phyloP scores from a whole-genome alignment of 2,888 invertebrate species.

The Prosapia bicincta region DNA sequence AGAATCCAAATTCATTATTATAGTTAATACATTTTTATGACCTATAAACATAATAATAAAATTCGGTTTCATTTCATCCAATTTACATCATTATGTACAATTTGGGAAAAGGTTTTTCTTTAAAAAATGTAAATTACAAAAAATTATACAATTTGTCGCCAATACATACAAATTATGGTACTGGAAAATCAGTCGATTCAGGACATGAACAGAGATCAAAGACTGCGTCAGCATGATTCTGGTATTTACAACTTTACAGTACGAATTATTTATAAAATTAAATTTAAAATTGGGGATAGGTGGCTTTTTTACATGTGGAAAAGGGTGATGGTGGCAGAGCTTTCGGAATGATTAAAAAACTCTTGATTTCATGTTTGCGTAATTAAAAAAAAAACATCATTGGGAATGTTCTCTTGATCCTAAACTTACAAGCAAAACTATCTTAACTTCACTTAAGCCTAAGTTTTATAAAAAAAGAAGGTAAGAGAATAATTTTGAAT shows the following conservation, averaged over 20 bases:
- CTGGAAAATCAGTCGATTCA: not conserved
- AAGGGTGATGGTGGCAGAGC: not conserved
- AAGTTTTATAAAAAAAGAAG: not conserved
- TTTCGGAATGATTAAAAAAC: conserved; percentile 1
- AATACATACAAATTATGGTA: conserved; percentile 4
- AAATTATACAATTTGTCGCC: conserved; percentile 19
- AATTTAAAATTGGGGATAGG: not conserved
- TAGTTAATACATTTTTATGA: not conserved
- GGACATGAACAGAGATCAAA: not conserved
- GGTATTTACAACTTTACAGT: not conserved
- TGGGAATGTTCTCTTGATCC: not conserved
- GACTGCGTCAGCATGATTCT: not conserved
- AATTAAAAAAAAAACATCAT: not conserved
- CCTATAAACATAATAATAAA: conserved; percentile 2
- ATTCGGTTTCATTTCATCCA: conserved; percentile 10
- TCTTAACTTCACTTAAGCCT: not conserved
- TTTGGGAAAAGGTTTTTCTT: conserved; percentile 23
- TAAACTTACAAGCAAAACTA: not conserved
- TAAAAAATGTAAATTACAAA: conserved; percentile 22
- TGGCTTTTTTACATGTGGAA: not conserved
- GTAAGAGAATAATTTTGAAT: not conserved
- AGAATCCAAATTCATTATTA: conserved; percentile 2
- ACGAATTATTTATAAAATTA: not conserved
- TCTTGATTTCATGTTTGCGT: not conserved
- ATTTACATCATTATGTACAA: conserved; percentile 28